These are phyloP conservation scores for Chrysogorgia sp. DNA, from an alignment of 92 coral and sea anemone species.

Conservation along the genomic window DNA sequence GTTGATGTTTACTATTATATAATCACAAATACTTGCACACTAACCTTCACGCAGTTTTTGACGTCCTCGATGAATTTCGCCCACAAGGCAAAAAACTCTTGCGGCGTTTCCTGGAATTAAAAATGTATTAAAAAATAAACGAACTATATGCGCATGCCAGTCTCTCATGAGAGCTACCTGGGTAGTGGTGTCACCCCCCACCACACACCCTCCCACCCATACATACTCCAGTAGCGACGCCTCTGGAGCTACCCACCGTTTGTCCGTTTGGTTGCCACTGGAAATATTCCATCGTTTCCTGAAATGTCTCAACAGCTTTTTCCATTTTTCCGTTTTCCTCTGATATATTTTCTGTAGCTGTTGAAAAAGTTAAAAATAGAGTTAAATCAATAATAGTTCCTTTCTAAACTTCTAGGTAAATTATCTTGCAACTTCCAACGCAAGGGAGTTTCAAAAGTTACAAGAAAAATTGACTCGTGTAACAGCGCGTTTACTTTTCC, in stretches of 20 bases:
- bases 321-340: slow-evolving; percentile 74
- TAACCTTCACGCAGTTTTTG: slow-evolving; percentile 92
- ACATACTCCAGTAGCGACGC: not conserved
- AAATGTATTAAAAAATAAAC: too few relatives aligned
- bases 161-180: too few relatives aligned
- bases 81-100: slow-evolving; percentile 88
- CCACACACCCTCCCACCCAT: too few relatives aligned
- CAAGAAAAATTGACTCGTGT: too few relatives aligned
- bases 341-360: slow-evolving; percentile 71
- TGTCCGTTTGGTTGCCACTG: slow-evolving; percentile 68
- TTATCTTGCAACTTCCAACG: too few relatives aligned
- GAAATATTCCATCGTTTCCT: slow-evolving; percentile 70
- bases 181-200: too few relatives aligned
- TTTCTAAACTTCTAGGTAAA: too few relatives aligned
- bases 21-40: not conserved
- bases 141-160: too few relatives aligned
- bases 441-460: not conserved
- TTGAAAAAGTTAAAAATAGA: not conserved
- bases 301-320: slow-evolving; percentile 73
- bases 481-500: too few relatives aligned
- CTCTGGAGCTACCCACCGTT: slow-evolving; percentile 66
- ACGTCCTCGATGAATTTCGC: slow-evolving; percentile 88
- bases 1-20: too few relatives aligned
- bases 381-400: too few relatives aligned
- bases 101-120: slow-evolving; percentile 75